These are phyloP conservation scores for Epinephelus lanceolatus DNA, from an alignment of 2,113 vertebrate species.

Conservation along the genomic window DNA sequence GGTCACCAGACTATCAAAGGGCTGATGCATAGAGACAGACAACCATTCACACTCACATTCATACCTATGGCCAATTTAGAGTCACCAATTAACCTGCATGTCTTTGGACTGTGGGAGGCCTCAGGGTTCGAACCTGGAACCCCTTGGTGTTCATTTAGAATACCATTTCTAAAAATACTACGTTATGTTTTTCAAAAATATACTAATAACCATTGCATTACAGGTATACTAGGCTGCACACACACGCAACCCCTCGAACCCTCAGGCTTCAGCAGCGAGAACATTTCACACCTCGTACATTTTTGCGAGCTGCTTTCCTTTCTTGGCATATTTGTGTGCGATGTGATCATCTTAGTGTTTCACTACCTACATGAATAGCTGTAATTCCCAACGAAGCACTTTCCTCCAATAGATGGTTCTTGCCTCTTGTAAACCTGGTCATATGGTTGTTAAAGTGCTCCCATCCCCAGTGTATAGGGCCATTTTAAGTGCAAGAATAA, in stretches of 20 bases:
- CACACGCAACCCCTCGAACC: neutral
- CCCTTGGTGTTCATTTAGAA: no score
- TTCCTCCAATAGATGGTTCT: conserved; percentile 1
- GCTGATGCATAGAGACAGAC: no score
- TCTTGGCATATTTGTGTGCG: neutral
- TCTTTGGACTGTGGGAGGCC: no score
- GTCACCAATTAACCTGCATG: no score
- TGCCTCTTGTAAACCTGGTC: conserved; percentile 18
- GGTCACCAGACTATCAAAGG: no score
- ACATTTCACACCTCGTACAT: neutral
- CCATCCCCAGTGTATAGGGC: neutral
- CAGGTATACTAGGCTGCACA: neutral
- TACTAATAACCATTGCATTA: neutral
- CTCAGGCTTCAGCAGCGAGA: neutral
- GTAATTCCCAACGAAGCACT: neutral
- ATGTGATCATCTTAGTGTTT: neutral
- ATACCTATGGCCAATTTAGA: no score
- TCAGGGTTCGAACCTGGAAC: no score
- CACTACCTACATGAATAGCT: neutral
- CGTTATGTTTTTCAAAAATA: no score
- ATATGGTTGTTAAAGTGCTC: conserved; percentile 17
- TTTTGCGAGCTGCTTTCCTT: neutral
- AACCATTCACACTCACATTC: no score
- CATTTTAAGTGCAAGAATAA: neutral
- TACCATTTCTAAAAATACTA: no score